Percentiles rank a stretch among this genome's conserved stretches.
Evolutionary conservation across 2,888 invertebrate species (phyloP).

Genomic region (Brenthis hecate): DNA sequence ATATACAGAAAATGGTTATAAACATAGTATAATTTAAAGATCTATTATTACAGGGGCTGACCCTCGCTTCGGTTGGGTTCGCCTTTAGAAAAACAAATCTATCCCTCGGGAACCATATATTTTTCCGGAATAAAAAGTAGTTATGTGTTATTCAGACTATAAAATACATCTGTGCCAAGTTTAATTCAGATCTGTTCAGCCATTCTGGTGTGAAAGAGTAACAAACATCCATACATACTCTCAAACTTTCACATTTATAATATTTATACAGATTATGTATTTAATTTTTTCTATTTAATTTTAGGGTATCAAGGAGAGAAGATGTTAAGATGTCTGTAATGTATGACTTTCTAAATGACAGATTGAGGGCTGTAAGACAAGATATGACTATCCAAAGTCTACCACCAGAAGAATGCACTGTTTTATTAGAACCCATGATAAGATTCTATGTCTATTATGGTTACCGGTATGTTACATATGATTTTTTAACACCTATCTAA

Average conservation of each 20-base stretch:
- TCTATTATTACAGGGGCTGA: background rate
- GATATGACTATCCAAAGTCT: slow-evolving; percentile 90
- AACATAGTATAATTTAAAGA: background rate
- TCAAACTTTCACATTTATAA: too few relatives aligned
- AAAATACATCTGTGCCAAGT: too few relatives aligned
- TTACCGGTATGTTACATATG: slow-evolving; percentile 80
- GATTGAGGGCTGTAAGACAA: slow-evolving; percentile 88
- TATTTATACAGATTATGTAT: background rate
- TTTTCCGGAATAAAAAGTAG: too few relatives aligned
- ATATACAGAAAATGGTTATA: too few relatives aligned
- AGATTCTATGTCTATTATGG: slow-evolving; percentile 87
- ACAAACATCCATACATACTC: too few relatives aligned
- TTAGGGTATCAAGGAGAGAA: slow-evolving; percentile 58
- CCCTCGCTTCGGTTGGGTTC: too few relatives aligned
- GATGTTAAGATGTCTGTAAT: slow-evolving; percentile 66
- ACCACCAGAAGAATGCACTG: slow-evolving; percentile 73
- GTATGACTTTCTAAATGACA: slow-evolving; percentile 90
- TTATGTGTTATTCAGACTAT: too few relatives aligned
- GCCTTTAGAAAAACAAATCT: too few relatives aligned
- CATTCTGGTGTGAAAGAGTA: too few relatives aligned
- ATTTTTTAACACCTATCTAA: background rate
- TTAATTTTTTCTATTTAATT: slow-evolving; percentile 8
- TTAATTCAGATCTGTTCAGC: too few relatives aligned
- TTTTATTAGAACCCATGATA: slow-evolving; percentile 88
- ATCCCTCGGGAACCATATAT: too few relatives aligned